Percentiles rank a stretch among this genome's conserved stretches.
These are phyloP conservation scores for Rhagoletis pomonella DNA, from an alignment of 1,140 invertebrate species.

Conservation along the genomic window DNA sequence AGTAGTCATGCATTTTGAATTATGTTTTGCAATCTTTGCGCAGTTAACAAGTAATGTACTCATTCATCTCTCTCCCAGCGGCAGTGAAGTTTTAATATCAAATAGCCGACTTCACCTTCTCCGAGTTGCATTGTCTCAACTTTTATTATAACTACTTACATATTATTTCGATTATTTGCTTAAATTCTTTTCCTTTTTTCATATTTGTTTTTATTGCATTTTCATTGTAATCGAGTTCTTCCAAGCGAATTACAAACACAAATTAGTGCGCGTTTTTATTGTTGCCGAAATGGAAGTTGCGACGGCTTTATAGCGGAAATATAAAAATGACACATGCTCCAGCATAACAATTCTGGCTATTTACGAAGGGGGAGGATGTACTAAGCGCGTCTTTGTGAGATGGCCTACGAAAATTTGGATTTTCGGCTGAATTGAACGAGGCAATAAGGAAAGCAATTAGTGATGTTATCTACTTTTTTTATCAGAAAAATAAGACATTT, in stretches of 20 bases:
- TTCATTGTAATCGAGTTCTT: conserved; percentile 48
- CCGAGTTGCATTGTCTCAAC: neutral
- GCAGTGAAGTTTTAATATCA: neutral
- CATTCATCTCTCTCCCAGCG: neutral
- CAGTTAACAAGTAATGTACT: neutral
- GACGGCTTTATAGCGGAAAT: conserved; percentile 51
- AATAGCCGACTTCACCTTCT: neutral
- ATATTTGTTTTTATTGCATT: conserved; percentile 49
- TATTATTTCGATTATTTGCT: conserved; percentile 25
- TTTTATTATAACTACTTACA: neutral
- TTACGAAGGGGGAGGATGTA: neutral
- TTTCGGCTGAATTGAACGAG: no score
- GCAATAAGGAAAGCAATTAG: no score
- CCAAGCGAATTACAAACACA: conserved; percentile 18
- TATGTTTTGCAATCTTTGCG: conserved; percentile 72
- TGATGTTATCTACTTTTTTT: no score
- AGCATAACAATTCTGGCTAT: conserved; percentile 24
- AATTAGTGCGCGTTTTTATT: conserved; percentile 31
- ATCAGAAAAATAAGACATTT: no score
- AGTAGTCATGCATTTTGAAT: conserved; percentile 72
- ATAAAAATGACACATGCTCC: conserved; percentile 57
- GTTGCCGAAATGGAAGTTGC: conserved; percentile 1
- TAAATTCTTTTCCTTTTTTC: conserved; percentile 39
- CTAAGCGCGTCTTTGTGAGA: no score
- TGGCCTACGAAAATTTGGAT: no score